phyloP scores from a whole-genome alignment of 2,113 vertebrate genomes.

The Lichenostomus cassidix region DNA sequence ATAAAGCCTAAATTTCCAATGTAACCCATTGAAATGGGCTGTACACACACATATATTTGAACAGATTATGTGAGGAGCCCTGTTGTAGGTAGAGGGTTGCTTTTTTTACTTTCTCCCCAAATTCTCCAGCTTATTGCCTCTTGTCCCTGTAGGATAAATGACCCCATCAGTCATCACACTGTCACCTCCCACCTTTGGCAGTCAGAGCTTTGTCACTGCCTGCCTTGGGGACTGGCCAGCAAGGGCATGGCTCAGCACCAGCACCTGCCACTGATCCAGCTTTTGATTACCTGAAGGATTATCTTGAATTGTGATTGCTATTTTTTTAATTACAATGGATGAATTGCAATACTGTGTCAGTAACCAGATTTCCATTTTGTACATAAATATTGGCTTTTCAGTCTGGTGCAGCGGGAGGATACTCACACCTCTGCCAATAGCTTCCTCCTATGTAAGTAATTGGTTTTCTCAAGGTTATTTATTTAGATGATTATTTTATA shows the following conservation, averaged over 20 bases:
- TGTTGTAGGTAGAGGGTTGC: background rate
- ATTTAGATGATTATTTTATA: conserved; percentile 16
- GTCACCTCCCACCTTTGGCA: background rate
- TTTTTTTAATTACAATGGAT: background rate
- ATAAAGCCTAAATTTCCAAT: background rate
- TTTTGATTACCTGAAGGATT: conserved; percentile 23
- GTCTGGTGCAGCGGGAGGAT: background rate
- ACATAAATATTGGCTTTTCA: conserved; percentile 11
- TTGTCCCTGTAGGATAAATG: background rate
- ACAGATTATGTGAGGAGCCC: background rate
- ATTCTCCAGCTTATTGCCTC: background rate
- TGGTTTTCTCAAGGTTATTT: conserved; percentile 38
- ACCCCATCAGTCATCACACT: background rate
- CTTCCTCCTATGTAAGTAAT: conserved; percentile 3
- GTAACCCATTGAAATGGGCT: background rate
- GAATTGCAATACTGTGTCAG: background rate
- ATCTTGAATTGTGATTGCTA: background rate
- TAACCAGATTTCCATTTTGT: background rate
- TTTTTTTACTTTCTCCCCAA: background rate
- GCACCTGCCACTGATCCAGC: background rate
- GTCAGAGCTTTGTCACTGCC: background rate
- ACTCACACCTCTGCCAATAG: conserved; percentile 21
- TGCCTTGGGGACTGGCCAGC: background rate
- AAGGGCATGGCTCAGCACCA: background rate
- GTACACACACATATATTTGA: background rate